phyloP scores from a whole-genome alignment of 1,140 invertebrate species.

The Scaptodrosophila lebanonensis region DNA sequence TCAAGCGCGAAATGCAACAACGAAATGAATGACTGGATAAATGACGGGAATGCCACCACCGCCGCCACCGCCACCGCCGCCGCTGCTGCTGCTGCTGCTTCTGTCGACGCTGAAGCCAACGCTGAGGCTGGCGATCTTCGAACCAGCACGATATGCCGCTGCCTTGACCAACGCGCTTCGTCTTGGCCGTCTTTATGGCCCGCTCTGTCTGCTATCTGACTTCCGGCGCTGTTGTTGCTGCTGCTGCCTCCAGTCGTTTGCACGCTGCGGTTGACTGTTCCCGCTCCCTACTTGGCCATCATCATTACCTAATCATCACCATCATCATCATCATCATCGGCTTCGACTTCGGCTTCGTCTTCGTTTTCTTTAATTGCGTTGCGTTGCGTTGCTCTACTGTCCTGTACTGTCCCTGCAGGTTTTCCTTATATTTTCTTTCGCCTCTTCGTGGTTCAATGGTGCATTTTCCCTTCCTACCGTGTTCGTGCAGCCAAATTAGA shows the following conservation, averaged over 20 bases:
- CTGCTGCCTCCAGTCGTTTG: slow-evolving; percentile 49
- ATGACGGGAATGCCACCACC: not conserved
- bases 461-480: slow-evolving; percentile 14
- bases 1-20: slow-evolving; percentile 67
- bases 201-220: slow-evolving; percentile 2
- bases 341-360: slow-evolving; percentile 13
- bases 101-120: too few species aligned
- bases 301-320: slow-evolving; percentile 14
- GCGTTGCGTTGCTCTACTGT: slow-evolving; percentile 23
- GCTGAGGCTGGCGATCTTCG: too few species aligned
- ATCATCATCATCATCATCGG: slow-evolving; percentile 19
- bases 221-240: slow-evolving; percentile 30
- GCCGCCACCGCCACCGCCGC: too few species aligned
- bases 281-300: slow-evolving; percentile 7
- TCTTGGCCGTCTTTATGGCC: not conserved
- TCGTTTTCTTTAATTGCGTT: slow-evolving; percentile 57
- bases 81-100: too few species aligned
- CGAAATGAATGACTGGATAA: slow-evolving; percentile 21
- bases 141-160: too few species aligned
- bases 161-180: not conserved
- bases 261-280: slow-evolving; percentile 56
- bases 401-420: slow-evolving; percentile 54
- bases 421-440: slow-evolving; percentile 54
- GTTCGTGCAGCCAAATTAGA: slow-evolving; percentile 56
- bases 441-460: slow-evolving; percentile 20